phyloP scores from a whole-genome alignment of 2,797 vertebrate species.

The Lutjanus campechanus region DNA sequence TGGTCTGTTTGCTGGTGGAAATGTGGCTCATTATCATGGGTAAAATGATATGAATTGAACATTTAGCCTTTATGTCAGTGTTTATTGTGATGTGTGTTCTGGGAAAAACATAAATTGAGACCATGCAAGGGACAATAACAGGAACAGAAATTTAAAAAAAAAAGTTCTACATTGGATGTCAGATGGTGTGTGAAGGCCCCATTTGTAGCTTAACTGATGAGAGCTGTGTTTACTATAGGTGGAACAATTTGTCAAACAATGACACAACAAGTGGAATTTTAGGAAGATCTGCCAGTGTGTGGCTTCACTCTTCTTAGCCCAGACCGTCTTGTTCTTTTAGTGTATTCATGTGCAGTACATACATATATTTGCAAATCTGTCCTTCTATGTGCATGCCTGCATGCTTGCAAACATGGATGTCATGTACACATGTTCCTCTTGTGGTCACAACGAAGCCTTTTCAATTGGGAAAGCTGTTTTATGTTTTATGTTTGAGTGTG shows the following conservation, averaged over 20 bases:
- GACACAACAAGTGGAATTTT: conserved; percentile 48
- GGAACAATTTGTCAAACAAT: conserved; percentile 64
- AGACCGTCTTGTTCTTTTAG: conserved; percentile 19
- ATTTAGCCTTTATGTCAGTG: conserved; percentile 39
- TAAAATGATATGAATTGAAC: conserved; percentile 57
- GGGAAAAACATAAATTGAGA: conserved; percentile 24
- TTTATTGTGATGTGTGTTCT: conserved; percentile 37
- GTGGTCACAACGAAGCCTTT: conserved; percentile 22
- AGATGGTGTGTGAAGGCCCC: conserved; percentile 39
- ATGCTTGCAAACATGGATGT: conserved; percentile 42
- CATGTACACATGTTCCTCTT: conserved; percentile 14
- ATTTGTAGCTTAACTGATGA: conserved; percentile 35
- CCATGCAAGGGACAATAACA: conserved; percentile 29
- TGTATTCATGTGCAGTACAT: conserved; percentile 18
- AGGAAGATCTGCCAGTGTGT: conserved; percentile 12
- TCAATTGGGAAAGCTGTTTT: conserved; percentile 2
- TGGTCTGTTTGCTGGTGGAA: conserved; percentile 47
- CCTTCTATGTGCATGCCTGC: conserved; percentile 32
- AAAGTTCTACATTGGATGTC: conserved; percentile 4
- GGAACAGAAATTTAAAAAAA: not conserved
- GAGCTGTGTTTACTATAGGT: conserved; percentile 58
- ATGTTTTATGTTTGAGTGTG: not conserved
- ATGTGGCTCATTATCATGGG: conserved; percentile 55
- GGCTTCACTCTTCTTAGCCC: not conserved
- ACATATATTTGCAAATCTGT: conserved; percentile 2